Base-by-base conservation (phyloP, 1,140 invertebrate genomes). In the Monochamus saltuarius region DNA sequence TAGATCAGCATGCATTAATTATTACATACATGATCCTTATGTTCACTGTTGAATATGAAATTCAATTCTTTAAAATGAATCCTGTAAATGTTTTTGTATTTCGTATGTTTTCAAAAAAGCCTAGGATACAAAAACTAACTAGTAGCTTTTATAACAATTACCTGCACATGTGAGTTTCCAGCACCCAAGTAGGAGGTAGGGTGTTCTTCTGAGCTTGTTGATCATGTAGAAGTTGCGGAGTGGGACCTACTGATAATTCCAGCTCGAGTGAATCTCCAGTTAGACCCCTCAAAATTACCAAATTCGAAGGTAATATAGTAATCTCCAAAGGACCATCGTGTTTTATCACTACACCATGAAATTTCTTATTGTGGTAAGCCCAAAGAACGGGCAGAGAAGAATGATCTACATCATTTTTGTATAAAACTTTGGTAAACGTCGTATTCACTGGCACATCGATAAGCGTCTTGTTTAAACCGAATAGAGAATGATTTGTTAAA, bases 101-200 rank as follows among this genome's bases (percentile, higher is more conserved):
- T n/a, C n/a, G n/a, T n/a, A n/a, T n/a, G n/a, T n/a, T n/a, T n/a
- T n/a, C n/a, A n/a, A n/a, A n/a, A n/a, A n/a, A n/a, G n/a, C n/a
- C n/a, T n/a, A n/a, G n/a, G n/a, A n/a, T n/a, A n/a, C n/a, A n/a
- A n/a, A n/a, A 40, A 9, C 9, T 29, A 29, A 29, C 2, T 29
- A 29, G 22, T 29, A 29, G 10, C n/a, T n/a, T n/a, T n/a, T n/a
- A n/a, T n/a, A n/a, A n/a, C 37, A 55, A 14, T 62, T 69, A 77
- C 75, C 75, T 74, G 64, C 76, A 77, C 60, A 76, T 68, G 62
- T 77, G 73, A 37, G 66, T 62, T 56, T 70, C 68, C 11, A 76
- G 46, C 0, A 60, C 51, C 74, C 73, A 74, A 42, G 66, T 56
- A 6, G 71, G 69, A 7, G 65, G 63, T 11, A 67, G 13, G 0